Evolutionary conservation across 2,888 invertebrate genomes (phyloP).

Genomic region (Lepidocyrtoides sp.): DNA sequence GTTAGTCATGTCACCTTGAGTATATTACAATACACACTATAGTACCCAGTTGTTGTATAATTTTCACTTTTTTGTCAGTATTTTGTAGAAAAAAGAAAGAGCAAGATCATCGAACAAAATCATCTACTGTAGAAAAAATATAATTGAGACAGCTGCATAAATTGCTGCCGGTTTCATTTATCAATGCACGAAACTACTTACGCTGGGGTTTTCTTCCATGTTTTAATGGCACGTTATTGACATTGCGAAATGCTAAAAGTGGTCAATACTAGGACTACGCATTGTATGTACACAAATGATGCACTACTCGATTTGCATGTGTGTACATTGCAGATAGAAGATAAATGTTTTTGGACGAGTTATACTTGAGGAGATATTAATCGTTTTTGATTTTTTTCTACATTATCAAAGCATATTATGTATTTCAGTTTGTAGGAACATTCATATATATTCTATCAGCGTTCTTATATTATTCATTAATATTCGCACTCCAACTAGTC

Average conservation of each 20-base stretch:
- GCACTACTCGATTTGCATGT: neutral
- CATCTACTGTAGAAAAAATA: neutral
- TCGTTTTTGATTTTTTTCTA: neutral
- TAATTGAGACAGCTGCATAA: neutral
- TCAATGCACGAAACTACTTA: neutral
- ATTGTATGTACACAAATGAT: neutral
- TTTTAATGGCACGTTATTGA: slow-evolving; percentile 28
- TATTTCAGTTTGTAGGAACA: neutral
- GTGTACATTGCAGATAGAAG: too few relatives aligned
- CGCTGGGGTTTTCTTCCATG: neutral
- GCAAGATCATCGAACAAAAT: neutral
- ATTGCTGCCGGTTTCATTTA: neutral
- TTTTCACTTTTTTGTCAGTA: neutral
- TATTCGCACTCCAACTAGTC: slow-evolving; percentile 17
- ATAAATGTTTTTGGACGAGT: neutral
- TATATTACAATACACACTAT: too few relatives aligned
- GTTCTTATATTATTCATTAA: neutral
- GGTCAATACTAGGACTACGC: neutral
- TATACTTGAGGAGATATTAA: neutral
- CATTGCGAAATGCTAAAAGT: neutral
- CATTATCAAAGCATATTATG: neutral
- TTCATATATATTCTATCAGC: neutral
- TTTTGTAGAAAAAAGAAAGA: neutral
- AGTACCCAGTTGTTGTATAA: neutral
- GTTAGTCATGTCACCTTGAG: too few relatives aligned